Evolutionary conservation across 2,113 vertebrate genomes (phyloP).

Genomic region (Nycticryphes semicollaris): DNA sequence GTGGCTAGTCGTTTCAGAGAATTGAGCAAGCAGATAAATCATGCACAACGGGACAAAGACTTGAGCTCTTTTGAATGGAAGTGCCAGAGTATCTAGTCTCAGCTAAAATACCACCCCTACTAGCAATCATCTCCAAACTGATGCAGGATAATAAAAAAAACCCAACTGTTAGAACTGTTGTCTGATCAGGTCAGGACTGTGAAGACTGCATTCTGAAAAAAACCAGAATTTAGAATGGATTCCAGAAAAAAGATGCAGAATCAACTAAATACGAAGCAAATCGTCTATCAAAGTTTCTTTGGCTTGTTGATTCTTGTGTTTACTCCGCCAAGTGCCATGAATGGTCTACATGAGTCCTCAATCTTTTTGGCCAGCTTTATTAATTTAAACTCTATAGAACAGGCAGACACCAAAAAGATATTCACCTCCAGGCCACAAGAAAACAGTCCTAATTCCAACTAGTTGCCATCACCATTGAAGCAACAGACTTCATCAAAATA

Average conservation of each 20-base stretch:
- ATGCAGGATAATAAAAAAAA: background rate
- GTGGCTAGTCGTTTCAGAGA: background rate
- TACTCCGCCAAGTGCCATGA: background rate
- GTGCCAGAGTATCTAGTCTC: background rate
- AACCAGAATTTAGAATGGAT: background rate
- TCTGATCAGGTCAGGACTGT: background rate
- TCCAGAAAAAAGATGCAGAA: background rate
- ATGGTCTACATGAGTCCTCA: background rate
- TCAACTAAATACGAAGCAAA: background rate
- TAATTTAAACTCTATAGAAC: background rate
- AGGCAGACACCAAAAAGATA: accelerated
- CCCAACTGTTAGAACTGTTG: background rate
- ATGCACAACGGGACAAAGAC: background rate
- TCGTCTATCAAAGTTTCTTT: background rate
- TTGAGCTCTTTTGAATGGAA: background rate
- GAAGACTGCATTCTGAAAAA: background rate
- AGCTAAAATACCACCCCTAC: background rate
- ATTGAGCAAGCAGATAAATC: background rate
- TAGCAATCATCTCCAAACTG: background rate
- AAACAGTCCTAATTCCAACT: background rate
- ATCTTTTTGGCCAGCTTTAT: background rate
- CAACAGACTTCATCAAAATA: background rate
- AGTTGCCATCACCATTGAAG: background rate
- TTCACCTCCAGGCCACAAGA: background rate
- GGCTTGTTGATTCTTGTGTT: background rate